Evolutionary conservation across 1,140 invertebrate species (phyloP).

Genomic region (Drosophila mayri): DNA sequence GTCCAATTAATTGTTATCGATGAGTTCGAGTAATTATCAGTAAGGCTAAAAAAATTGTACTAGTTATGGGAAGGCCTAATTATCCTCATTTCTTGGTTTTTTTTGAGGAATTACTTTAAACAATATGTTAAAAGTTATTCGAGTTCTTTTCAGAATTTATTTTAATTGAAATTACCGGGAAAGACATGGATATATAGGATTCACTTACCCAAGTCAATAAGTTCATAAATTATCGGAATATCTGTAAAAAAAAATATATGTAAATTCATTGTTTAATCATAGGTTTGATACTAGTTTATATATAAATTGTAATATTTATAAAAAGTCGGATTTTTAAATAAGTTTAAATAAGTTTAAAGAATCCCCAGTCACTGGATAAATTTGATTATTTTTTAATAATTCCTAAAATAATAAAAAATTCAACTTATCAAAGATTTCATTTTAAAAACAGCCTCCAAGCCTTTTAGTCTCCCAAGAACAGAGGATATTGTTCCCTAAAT

Average conservation of each 20-base stretch:
- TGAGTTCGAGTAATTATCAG: conserved; percentile 12
- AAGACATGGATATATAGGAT: not conserved
- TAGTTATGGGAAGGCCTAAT: too few species aligned
- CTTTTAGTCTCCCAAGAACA: too few species aligned
- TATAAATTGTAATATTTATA: not conserved
- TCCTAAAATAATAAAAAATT: not conserved
- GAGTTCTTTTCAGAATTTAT: too few species aligned
- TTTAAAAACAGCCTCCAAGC: not conserved
- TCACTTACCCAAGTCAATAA: not conserved
- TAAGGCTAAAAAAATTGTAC: too few species aligned
- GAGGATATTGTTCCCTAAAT: not conserved
- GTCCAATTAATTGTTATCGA: conserved; percentile 33
- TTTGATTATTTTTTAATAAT: not conserved
- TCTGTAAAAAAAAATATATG: not conserved
- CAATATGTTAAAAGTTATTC: too few species aligned
- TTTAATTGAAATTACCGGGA: not conserved
- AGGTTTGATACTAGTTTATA: not conserved
- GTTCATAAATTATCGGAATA: not conserved
- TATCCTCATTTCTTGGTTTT: not conserved
- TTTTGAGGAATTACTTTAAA: not conserved
- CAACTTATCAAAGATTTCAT: not conserved
- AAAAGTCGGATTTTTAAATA: not conserved
- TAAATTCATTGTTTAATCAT: not conserved
- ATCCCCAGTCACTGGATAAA: not conserved
- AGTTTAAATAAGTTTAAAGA: not conserved